A percentile compares a stretch with the other conserved stretches of the same genome.
These are phyloP conservation scores for Dicycla oo DNA, from an alignment of 2,888 invertebrate species.

Conservation along the genomic window DNA sequence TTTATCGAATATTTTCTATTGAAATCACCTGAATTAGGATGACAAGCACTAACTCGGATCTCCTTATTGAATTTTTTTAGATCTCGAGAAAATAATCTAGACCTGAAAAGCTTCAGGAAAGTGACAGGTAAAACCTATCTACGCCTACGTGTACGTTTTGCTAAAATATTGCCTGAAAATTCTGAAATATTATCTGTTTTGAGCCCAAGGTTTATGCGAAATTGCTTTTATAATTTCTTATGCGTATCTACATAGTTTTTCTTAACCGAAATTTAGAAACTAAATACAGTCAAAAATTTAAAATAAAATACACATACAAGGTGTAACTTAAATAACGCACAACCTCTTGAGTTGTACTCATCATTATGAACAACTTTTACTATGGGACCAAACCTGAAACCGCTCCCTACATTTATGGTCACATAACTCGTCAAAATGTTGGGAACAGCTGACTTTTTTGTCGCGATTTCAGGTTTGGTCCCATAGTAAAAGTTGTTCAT, in stretches of 20 bases:
- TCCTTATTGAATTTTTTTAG: conserved; percentile 40
- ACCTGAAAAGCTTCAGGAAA: conserved; percentile 25
- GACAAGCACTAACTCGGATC: conserved; percentile 26
- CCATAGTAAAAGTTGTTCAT: too few relatives aligned
- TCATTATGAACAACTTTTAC: too few relatives aligned
- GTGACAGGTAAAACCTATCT: conserved; percentile 24
- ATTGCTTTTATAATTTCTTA: conserved; percentile 26
- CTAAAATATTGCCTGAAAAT: conserved; percentile 24
- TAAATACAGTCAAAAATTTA: background rate
- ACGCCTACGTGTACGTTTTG: conserved; percentile 2
- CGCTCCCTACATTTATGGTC: too few relatives aligned
- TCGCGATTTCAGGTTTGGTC: too few relatives aligned
- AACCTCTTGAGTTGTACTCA: too few relatives aligned
- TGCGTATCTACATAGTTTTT: background rate
- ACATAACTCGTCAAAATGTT: too few relatives aligned
- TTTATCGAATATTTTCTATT: conserved; percentile 26
- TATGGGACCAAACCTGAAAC: too few relatives aligned
- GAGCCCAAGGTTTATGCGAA: background rate
- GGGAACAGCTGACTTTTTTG: too few relatives aligned
- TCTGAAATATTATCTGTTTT: background rate
- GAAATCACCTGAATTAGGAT: conserved; percentile 30
- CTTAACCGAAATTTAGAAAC: background rate
- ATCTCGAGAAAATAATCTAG: conserved; percentile 11
- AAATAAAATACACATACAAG: background rate
- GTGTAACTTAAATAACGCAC: too few relatives aligned